Evolutionary conservation across 2,113 vertebrate species (phyloP).

Genomic region (Phyllostomus discolor): DNA sequence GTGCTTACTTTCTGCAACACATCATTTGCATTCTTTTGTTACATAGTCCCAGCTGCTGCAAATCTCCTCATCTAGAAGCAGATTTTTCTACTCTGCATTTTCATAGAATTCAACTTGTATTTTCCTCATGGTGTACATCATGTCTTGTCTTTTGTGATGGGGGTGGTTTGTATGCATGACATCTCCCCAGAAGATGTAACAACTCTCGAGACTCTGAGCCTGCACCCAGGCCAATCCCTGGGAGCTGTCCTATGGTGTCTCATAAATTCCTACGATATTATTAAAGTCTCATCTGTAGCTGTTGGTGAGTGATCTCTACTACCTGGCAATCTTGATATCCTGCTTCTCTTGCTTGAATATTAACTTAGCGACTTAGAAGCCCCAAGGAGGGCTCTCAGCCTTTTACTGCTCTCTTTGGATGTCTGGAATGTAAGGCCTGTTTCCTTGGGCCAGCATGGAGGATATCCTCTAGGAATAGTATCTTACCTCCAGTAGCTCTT

Average conservation of each 20-base stretch:
- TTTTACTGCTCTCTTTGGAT: not conserved
- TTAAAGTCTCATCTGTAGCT: not conserved
- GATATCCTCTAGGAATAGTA: not conserved
- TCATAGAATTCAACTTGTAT: not conserved
- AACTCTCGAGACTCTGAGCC: not conserved
- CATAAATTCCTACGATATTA: not conserved
- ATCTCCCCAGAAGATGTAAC: not conserved
- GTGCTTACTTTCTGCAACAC: not conserved
- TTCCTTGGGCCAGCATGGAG: not conserved
- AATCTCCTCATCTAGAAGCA: not conserved
- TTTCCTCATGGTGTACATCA: not conserved
- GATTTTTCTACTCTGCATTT: slow-evolving; percentile 7
- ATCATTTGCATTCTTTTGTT: not conserved
- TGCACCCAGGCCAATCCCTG: not conserved
- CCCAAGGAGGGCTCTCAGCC: not conserved
- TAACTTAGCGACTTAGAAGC: not conserved
- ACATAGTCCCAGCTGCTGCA: not conserved
- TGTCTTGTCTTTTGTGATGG: slow-evolving; percentile 19
- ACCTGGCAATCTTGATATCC: not conserved
- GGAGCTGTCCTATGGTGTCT: not conserved
- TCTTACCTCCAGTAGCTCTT: not conserved
- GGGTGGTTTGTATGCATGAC: not conserved
- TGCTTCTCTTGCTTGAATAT: not conserved
- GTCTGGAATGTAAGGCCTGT: not conserved
- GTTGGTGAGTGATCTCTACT: not conserved